A percentile compares a stretch with the other conserved stretches of the same genome.
phyloP scores from a whole-genome alignment of 1,140 invertebrate species.

The Drosophila dunni region DNA sequence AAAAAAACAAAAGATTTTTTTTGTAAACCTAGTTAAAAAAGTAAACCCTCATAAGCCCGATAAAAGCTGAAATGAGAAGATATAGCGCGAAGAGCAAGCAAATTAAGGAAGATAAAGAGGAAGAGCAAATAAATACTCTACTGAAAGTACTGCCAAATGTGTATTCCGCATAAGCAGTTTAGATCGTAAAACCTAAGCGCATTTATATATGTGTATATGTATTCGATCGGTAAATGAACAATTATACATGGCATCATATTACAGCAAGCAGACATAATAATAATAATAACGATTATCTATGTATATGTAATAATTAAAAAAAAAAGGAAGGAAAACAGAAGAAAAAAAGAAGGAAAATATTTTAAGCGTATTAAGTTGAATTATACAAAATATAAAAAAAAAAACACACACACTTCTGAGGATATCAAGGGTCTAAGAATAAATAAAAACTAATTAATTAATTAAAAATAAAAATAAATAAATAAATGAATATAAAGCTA shows the following conservation, averaged over 20 bases:
- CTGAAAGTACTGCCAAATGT: conserved; percentile 27
- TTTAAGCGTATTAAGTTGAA: conserved; percentile 69
- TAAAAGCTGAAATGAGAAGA: conserved; percentile 18
- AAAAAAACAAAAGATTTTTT: conserved; percentile 55
- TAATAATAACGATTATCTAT: conserved; percentile 59
- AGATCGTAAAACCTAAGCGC: conserved; percentile 57
- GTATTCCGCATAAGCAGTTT: background rate
- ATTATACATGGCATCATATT: conserved; percentile 78
- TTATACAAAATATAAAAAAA: conserved; percentile 62
- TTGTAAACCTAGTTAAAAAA: conserved; percentile 65
- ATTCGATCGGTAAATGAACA: conserved; percentile 54
- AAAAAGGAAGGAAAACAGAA: background rate
- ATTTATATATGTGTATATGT: conserved; percentile 50
- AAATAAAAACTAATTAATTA: conserved; percentile 82
- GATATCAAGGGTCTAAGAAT: conserved; percentile 83
- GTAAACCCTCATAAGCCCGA: conserved; percentile 22
- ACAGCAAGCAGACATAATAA: conserved; percentile 60
- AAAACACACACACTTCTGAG: conserved; percentile 77
- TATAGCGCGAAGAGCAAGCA: background rate
- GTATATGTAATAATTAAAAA: conserved; percentile 51
- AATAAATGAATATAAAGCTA: conserved; percentile 83
- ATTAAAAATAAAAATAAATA: conserved; percentile 79
- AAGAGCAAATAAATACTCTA: conserved; percentile 28
- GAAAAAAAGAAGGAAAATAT: conserved; percentile 7
- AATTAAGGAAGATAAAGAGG: background rate